Conservation (phyloP, 1,140 invertebrate genomes). For the Dendrolimus kikuchii region DNA sequence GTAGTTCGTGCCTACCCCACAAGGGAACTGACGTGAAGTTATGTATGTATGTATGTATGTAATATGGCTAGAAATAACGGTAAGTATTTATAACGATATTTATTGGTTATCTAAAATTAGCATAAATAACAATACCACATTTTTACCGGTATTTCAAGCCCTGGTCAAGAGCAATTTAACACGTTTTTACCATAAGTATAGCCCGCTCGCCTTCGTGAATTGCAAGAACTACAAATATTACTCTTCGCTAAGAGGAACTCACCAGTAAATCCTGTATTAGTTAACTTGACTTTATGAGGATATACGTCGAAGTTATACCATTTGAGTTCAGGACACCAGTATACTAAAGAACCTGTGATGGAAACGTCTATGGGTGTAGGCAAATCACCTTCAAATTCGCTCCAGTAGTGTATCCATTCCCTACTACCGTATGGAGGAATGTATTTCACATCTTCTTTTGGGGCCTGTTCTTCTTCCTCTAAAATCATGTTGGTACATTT, state of each 20-base stretch:
- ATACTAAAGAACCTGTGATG: slow-evolving; percentile 59
- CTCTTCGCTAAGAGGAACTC: slow-evolving; percentile 13
- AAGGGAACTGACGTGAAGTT: too few relatives aligned
- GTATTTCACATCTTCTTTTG: slow-evolving; percentile 23
- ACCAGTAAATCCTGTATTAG: slow-evolving; percentile 76
- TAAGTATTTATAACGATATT: too few relatives aligned
- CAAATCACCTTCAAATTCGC: slow-evolving; percentile 38
- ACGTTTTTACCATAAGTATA: too few relatives aligned
- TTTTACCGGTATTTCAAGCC: too few relatives aligned
- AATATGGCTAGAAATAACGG: too few relatives aligned
- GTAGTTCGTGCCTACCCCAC: too few relatives aligned
- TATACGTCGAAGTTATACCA: slow-evolving; percentile 72
- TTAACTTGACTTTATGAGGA: slow-evolving; percentile 75
- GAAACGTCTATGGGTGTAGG: slow-evolving; percentile 74
- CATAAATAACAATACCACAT: too few relatives aligned
- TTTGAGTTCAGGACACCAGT: slow-evolving; percentile 59
- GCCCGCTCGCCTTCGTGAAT: too few relatives aligned
- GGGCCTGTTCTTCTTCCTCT: slow-evolving; percentile 28
- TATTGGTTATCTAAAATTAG: too few relatives aligned
- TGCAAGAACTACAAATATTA: too few relatives aligned
- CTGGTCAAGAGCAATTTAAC: too few relatives aligned
- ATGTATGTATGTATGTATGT: too few relatives aligned
- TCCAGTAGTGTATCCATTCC: slow-evolving; percentile 40
- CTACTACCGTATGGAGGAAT: slow-evolving; percentile 44
- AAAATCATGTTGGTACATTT: neutral